A percentile compares a stretch with the other conserved stretches of the same genome.
Evolutionary conservation across 53 echinoderm and acorn worm species (phyloP).

Genomic region (Echinarachnius parma): DNA sequence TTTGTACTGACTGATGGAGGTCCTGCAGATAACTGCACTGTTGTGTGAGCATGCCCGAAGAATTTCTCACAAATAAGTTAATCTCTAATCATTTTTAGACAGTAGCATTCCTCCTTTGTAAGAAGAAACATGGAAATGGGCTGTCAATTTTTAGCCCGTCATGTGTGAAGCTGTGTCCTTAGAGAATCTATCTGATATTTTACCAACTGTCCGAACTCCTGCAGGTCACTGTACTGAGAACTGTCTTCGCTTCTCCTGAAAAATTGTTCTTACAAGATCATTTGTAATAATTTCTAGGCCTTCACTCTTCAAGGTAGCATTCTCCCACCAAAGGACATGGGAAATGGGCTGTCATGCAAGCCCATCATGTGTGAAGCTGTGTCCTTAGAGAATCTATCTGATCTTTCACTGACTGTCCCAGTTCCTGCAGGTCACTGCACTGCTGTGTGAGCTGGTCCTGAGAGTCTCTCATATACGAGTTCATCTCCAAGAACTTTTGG

Average conservation of each 20-base stretch:
- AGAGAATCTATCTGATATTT: constrained; percentile 57
- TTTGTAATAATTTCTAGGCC: too few species aligned
- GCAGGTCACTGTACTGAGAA: too few species aligned
- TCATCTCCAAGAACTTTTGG: constrained; percentile 53
- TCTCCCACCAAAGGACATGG: background rate
- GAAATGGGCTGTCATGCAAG: background rate
- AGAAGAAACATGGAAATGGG: background rate
- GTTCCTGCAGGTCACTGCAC: constrained; percentile 55
- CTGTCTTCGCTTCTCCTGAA: too few species aligned
- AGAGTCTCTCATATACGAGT: constrained; percentile 51
- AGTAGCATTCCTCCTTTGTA: background rate
- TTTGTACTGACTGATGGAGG: too few species aligned
- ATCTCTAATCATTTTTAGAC: too few species aligned
- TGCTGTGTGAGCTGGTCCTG: constrained; percentile 57
- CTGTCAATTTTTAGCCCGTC: too few species aligned
- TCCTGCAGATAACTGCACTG: too few species aligned
- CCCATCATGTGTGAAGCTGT: constrained; percentile 45
- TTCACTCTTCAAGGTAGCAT: constrained; percentile 15
- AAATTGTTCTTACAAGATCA: too few species aligned
- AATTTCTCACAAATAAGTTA: too few species aligned
- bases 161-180: constrained; percentile 54
- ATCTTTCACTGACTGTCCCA: constrained; percentile 54
- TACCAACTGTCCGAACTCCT: too few species aligned
- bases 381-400: constrained; percentile 61
- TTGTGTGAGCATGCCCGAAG: too few species aligned